A percentile compares a stretch with the other conserved stretches of the same genome.
Evolutionary conservation across 35 echinoderm and acorn worm species (phyloP).

Genomic region (Acanthaster planci): DNA sequence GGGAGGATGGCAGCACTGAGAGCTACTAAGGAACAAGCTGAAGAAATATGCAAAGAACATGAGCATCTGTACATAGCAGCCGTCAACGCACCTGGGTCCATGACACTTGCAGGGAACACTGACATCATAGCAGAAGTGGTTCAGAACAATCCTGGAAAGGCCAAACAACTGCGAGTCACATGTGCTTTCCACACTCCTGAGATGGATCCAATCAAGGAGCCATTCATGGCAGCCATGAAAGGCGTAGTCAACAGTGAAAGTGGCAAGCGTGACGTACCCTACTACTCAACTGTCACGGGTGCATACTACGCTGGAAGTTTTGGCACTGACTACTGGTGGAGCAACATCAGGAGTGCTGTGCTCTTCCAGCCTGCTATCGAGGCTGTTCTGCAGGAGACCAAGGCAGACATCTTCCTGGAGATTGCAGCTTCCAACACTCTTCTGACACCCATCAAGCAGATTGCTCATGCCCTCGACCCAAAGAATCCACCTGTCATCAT

Average conservation of each 20-base stretch:
- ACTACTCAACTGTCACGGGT: constrained; percentile 86
- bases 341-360: constrained; percentile 87
- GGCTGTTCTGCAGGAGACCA: constrained; percentile 60
- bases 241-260: constrained; percentile 62
- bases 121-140: constrained; percentile 69
- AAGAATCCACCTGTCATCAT: constrained; percentile 66
- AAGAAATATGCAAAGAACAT: constrained; percentile 67
- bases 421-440: constrained; percentile 81
- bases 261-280: constrained; percentile 43
- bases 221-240: constrained; percentile 79
- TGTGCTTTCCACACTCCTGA: constrained; percentile 96
- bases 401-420: constrained; percentile 82
- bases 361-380: constrained; percentile 82
- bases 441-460: constrained; percentile 78
- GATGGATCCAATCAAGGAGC: constrained; percentile 88
- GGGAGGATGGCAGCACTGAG: constrained; percentile 90
- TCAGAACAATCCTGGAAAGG: constrained; percentile 68
- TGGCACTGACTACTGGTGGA: constrained; percentile 85
- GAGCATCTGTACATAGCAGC: constrained; percentile 87
- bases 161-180: constrained; percentile 75
- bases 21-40: constrained; percentile 69
- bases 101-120: constrained; percentile 78
- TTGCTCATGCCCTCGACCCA: constrained; percentile 57
- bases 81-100: constrained; percentile 81
- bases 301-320: constrained; percentile 71